These are phyloP conservation scores for Drosophila neonasuta DNA, from an alignment of 2,888 invertebrate genomes.

Conservation along the genomic window DNA sequence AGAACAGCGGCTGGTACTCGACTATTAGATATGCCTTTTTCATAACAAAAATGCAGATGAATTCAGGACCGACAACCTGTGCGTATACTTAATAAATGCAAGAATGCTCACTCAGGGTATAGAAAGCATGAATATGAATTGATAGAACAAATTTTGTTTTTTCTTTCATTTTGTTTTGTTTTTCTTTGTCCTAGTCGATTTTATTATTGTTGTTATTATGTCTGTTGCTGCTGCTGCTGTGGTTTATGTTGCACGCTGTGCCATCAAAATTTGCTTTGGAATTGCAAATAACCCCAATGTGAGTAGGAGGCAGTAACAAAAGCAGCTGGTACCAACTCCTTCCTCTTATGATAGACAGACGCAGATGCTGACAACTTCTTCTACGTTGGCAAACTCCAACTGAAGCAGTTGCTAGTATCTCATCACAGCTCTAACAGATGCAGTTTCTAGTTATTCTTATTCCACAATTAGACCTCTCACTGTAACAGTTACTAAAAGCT, in stretches of 20 bases:
- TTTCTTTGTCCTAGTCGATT: neutral
- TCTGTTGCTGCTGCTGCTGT: slow-evolving; percentile 10
- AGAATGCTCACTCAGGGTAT: slow-evolving; percentile 14
- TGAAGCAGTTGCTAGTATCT: no score
- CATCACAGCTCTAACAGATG: no score
- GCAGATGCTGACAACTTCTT: no score
- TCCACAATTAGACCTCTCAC: no score
- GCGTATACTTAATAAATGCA: neutral
- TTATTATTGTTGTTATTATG: neutral
- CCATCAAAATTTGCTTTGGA: slow-evolving; percentile 49
- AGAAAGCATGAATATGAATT: slow-evolving; percentile 7
- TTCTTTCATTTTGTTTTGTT: slow-evolving; percentile 13
- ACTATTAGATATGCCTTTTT: slow-evolving; percentile 17
- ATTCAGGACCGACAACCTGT: neutral
- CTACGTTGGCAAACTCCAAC: no score
- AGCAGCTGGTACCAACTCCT: no score
- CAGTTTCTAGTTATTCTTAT: no score
- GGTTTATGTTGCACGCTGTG: slow-evolving; percentile 48
- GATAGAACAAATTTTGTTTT: slow-evolving; percentile 13
- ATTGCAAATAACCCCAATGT: slow-evolving; percentile 56
- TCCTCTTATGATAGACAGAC: no score
- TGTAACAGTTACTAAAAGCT: no score
- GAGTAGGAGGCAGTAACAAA: neutral
- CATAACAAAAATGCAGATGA: neutral
- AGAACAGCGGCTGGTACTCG: slow-evolving; percentile 5